Percentiles rank a stretch among this genome's conserved stretches.
These are phyloP conservation scores for Caenorhabditis auriculariae DNA, from an alignment of 2,888 invertebrate species.

Conservation along the genomic window DNA sequence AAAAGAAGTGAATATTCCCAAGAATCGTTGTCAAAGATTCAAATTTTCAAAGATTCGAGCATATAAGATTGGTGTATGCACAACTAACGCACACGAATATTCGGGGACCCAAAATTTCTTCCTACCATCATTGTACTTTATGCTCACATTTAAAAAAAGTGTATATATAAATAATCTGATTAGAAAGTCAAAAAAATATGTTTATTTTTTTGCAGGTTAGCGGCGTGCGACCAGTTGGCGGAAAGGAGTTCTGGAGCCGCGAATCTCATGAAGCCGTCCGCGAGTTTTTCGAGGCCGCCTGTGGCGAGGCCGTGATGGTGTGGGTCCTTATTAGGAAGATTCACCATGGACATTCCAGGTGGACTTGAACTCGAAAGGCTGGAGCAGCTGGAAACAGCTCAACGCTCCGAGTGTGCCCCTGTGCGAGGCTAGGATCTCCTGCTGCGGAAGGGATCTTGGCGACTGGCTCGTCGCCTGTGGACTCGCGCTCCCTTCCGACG, in stretches of 20 bases:
- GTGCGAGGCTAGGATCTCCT: slow-evolving; percentile 41
- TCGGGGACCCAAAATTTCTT: too few species aligned
- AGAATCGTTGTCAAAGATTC: too few species aligned
- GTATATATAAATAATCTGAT: not conserved
- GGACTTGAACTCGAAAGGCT: slow-evolving; percentile 23
- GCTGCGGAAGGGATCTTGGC: slow-evolving; percentile 43
- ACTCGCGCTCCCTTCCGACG: slow-evolving; percentile 18
- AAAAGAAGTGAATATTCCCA: too few species aligned
- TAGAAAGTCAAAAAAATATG: too few species aligned
- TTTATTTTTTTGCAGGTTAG: slow-evolving; percentile 17
- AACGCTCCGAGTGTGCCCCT: slow-evolving; percentile 46
- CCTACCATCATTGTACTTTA: not conserved
- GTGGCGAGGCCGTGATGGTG: slow-evolving; percentile 39
- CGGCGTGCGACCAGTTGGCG: slow-evolving; percentile 40
- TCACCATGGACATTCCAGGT: slow-evolving; percentile 23
- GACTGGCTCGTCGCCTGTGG: slow-evolving; percentile 48
- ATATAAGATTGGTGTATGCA: too few species aligned
- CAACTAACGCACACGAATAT: too few species aligned
- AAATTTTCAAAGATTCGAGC: too few species aligned
- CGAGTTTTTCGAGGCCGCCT: slow-evolving; percentile 42
- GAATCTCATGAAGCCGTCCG: slow-evolving; percentile 45
- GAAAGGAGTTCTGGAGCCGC: slow-evolving; percentile 45
- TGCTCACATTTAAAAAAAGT: not conserved
- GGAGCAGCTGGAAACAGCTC: slow-evolving; percentile 45
- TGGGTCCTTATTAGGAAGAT: not conserved